Conservation (phyloP, 2,113 vertebrate genomes). For the Clarias magur region DNA sequence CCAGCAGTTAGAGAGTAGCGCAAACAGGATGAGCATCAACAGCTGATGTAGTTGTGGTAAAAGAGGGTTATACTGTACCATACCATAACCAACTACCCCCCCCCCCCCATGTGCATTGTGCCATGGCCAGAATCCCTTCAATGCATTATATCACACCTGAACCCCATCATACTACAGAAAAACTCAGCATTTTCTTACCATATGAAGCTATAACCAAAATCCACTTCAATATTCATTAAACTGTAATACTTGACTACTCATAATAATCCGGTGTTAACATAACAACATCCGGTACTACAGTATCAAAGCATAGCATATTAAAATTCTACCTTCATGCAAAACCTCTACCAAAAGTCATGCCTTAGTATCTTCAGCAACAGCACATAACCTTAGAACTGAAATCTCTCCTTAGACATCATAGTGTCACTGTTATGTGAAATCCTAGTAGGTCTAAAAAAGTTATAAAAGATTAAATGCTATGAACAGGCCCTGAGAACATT, state of each 20-base stretch:
- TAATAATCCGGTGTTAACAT: background rate
- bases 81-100: background rate
- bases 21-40: too few relatives aligned
- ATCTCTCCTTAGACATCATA: background rate
- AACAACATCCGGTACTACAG: too few relatives aligned
- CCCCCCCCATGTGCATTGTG: background rate
- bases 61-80: too few relatives aligned
- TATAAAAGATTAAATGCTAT: too few relatives aligned
- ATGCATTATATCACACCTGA: background rate
- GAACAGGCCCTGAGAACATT: too few relatives aligned
- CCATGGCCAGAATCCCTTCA: background rate
- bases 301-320: background rate
- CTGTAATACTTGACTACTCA: background rate
- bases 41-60: too few relatives aligned
- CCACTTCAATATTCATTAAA: background rate
- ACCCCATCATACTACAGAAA: background rate
- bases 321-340: background rate
- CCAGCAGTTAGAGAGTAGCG: too few relatives aligned
- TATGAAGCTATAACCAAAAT: background rate
- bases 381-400: background rate
- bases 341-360: background rate
- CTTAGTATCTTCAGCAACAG: background rate
- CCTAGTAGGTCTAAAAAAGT: too few relatives aligned
- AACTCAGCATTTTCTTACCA: background rate
- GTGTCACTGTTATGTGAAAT: too few relatives aligned